These are phyloP conservation scores for Dolomedes plantarius DNA, from an alignment of 2,888 invertebrate genomes.

Conservation along the genomic window DNA sequence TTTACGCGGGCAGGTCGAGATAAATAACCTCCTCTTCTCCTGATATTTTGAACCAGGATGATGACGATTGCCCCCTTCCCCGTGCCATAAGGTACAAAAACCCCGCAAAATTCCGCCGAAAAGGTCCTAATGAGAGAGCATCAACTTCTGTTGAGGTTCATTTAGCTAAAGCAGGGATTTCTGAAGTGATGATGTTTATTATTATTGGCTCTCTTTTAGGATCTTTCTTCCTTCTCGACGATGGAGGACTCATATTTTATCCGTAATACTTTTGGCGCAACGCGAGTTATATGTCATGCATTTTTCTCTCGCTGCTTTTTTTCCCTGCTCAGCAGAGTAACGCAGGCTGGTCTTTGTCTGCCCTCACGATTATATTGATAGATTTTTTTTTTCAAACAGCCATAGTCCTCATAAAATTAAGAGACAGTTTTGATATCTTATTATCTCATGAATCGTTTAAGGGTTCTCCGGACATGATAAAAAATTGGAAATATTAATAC, in stretches of 20 bases:
- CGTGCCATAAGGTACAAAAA: conserved; percentile 30
- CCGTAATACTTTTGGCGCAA: neutral
- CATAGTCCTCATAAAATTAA: no score
- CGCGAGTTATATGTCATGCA: neutral
- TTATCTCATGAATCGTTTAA: no score
- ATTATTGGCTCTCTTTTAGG: conserved; percentile 44
- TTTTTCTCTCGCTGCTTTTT: neutral
- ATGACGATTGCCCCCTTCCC: conserved; percentile 34
- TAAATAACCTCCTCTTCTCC: conserved; percentile 4
- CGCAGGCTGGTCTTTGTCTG: no score
- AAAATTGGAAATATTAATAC: no score
- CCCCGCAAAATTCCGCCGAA: conserved; percentile 56
- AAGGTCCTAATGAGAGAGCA: conserved; percentile 54
- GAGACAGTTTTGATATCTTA: no score
- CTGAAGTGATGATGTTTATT: conserved; percentile 51
- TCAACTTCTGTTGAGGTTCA: conserved; percentile 58
- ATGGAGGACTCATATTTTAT: neutral
- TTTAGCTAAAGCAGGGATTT: conserved; percentile 64
- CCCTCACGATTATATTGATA: no score
- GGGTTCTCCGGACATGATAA: no score
- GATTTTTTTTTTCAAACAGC: no score
- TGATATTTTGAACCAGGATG: conserved; percentile 43
- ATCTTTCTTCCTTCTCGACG: neutral
- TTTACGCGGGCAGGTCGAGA: neutral
- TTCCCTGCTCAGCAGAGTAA: no score